Conservation (phyloP, 2,888 invertebrate species). For the Caradrina clavipalpis region DNA sequence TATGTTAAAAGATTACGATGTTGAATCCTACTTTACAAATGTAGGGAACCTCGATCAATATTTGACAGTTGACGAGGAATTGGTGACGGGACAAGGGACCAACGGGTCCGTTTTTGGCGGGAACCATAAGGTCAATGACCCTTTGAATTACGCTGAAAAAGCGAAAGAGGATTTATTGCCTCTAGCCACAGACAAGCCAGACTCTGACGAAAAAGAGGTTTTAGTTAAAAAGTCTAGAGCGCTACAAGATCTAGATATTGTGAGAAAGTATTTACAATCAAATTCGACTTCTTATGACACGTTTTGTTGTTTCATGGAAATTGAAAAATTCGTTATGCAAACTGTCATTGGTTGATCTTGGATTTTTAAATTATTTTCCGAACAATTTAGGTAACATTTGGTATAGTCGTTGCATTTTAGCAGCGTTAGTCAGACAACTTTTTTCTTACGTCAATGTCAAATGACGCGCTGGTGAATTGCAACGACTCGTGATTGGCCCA, state of each 20-base stretch:
- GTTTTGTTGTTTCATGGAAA: constrained; percentile 69
- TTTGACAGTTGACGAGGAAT: constrained; percentile 75
- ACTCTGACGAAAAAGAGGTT: constrained; percentile 62
- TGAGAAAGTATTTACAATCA: constrained; percentile 68
- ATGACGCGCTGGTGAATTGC: neutral
- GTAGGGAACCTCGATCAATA: constrained; percentile 69
- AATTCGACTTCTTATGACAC: constrained; percentile 63
- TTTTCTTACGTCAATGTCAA: neutral
- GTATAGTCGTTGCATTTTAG: neutral
- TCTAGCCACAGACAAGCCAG: constrained; percentile 69
- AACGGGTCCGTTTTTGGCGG: constrained; percentile 75
- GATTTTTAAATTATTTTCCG: constrained; percentile 14
- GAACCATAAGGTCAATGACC: constrained; percentile 68
- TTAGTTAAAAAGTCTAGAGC: constrained; percentile 66
- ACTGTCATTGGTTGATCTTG: constrained; percentile 55
- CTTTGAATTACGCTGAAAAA: constrained; percentile 39
- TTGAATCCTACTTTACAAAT: constrained; percentile 71
- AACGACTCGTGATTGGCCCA: constrained; percentile 5
- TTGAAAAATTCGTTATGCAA: constrained; percentile 68
- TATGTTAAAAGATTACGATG: constrained; percentile 70
- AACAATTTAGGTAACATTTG: constrained; percentile 5
- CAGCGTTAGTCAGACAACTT: neutral
- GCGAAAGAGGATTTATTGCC: constrained; percentile 68
- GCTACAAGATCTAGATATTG: constrained; percentile 70
- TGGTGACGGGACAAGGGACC: constrained; percentile 74